Evolutionary conservation across 2,113 vertebrate species (phyloP).

Genomic region (Indicator indicator): DNA sequence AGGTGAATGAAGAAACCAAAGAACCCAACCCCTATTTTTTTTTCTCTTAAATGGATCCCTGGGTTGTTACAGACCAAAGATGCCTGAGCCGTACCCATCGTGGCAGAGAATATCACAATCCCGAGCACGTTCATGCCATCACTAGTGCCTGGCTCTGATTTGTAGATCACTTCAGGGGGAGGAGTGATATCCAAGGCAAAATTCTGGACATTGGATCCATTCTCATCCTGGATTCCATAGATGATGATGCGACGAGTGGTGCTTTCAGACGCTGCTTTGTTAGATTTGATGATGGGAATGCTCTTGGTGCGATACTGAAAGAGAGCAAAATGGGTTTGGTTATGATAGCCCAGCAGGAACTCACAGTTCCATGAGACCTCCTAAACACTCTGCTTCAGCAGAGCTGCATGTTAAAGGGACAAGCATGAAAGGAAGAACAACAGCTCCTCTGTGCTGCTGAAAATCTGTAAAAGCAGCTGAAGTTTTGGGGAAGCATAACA

Average conservation of each 20-base stretch:
- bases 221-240: constrained; percentile 93
- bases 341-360: not conserved
- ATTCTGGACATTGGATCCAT: constrained; percentile 88
- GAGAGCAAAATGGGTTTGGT: not conserved
- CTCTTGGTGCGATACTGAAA: constrained; percentile 92
- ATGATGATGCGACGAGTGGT: constrained; percentile 83
- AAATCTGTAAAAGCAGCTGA: not conserved
- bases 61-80: not conserved
- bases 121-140: constrained; percentile 99
- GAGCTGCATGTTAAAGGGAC: not conserved
- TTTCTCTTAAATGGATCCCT: not conserved
- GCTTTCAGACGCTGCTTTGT: constrained; percentile 80
- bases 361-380: not conserved
- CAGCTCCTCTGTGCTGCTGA: not conserved
- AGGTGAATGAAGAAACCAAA: not conserved
- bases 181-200: constrained; percentile 95
- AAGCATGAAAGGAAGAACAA: not conserved
- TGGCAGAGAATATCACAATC: constrained; percentile 97
- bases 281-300: constrained; percentile 83
- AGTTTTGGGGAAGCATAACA: not conserved
- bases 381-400: not conserved
- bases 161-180: constrained; percentile 90
- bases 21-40: not conserved
- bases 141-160: constrained; percentile 90
- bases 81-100: constrained; percentile 86